phyloP scores from a whole-genome alignment of 2,113 vertebrate genomes.

The Eublepharis macularius region DNA sequence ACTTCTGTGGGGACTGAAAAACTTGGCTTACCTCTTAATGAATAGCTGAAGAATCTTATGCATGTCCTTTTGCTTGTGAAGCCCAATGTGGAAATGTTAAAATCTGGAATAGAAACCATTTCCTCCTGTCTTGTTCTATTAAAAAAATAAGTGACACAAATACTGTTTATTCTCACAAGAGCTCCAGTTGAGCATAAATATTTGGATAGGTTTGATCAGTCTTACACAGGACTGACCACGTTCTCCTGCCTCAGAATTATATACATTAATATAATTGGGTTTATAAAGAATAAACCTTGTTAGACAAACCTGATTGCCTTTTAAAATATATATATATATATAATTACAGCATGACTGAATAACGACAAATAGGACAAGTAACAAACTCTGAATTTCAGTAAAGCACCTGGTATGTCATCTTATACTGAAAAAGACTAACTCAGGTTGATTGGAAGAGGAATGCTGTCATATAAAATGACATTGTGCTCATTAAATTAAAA shows the following conservation, averaged over 20 bases:
- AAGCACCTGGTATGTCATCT: conserved; percentile 22
- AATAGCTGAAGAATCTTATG: conserved; percentile 31
- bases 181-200: conserved; percentile 22
- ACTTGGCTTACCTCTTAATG: conserved; percentile 19
- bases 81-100: conserved; percentile 27
- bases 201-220: conserved; percentile 55
- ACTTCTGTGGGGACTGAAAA: conserved; percentile 1
- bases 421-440: conserved; percentile 29
- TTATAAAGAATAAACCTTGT: conserved; percentile 45
- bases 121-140: conserved; percentile 53
- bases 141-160: conserved; percentile 43
- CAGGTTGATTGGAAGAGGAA: not conserved
- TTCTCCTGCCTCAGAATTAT: conserved; percentile 37
- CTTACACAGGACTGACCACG: conserved; percentile 39
- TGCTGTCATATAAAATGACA: not conserved
- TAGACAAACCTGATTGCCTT: conserved; percentile 47
- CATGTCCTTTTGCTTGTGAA: conserved; percentile 18
- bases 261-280: conserved; percentile 41
- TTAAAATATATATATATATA: conserved; percentile 43
- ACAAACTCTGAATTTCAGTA: conserved; percentile 36
- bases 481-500: not conserved
- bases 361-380: conserved; percentile 34
- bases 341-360: conserved; percentile 56
- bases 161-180: conserved; percentile 44
- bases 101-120: conserved; percentile 44